Conservation (phyloP, 2,113 vertebrate genomes). For the Bufo gargarizans region DNA sequence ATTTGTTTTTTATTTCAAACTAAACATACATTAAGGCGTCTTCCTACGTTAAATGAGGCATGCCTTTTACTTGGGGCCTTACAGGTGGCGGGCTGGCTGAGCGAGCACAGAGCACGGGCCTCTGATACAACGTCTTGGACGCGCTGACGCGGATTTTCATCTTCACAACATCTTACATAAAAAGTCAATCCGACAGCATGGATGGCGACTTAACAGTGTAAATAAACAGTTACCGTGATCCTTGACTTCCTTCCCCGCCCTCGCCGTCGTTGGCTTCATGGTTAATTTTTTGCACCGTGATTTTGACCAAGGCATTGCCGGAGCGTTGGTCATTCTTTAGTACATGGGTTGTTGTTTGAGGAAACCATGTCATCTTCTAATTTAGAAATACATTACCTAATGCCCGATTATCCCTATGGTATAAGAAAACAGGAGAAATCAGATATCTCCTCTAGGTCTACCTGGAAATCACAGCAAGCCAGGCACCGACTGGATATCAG, state of each 20-base stretch:
- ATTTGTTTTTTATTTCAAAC: constrained; percentile 28
- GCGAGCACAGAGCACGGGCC: not conserved
- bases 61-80: not conserved
- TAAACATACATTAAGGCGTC: constrained; percentile 30
- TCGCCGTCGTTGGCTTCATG: constrained; percentile 14
- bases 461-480: constrained; percentile 42
- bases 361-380: constrained; percentile 36
- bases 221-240: constrained; percentile 29
- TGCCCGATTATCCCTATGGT: constrained; percentile 13
- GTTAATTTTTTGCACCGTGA: constrained; percentile 32
- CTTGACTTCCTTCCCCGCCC: not conserved
- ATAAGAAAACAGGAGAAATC: constrained; percentile 31
- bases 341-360: constrained; percentile 41
- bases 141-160: constrained; percentile 18
- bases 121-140: not conserved
- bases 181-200: constrained; percentile 19
- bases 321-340: constrained; percentile 43
- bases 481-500: not conserved
- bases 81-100: not conserved
- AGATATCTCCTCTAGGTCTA: constrained; percentile 31
- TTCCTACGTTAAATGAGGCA: constrained; percentile 25
- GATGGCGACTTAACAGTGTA: constrained; percentile 30
- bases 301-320: not conserved
- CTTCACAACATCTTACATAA: not conserved
- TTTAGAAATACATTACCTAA: constrained; percentile 44